Conservation (phyloP, 2,888 invertebrate genomes). For the Caenorhabditis drosophilae region DNA sequence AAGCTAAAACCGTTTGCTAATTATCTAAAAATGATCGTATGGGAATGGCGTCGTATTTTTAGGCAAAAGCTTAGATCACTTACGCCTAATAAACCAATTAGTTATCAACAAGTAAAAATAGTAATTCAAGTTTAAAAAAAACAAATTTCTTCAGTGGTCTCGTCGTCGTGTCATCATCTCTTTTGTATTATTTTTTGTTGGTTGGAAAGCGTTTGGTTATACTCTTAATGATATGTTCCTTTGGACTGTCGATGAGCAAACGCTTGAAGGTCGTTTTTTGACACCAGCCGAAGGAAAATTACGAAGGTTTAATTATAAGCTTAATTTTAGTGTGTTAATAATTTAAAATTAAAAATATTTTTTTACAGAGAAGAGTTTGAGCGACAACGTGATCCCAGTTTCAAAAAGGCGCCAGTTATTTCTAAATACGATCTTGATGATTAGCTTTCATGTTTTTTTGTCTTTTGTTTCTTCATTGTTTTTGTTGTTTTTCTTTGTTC, state of each 20-base stretch:
- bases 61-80: conserved; percentile 54
- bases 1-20: conserved; percentile 73
- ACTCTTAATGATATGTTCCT: conserved; percentile 57
- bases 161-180: conserved; percentile 56
- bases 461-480: conserved; percentile 9
- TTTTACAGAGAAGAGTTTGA: conserved; percentile 43
- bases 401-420: conserved; percentile 17
- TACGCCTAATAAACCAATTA: conserved; percentile 46
- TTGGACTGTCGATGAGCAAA: conserved; percentile 52
- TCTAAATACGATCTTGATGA: conserved; percentile 52
- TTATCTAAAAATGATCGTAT: conserved; percentile 38
- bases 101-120: conserved; percentile 44
- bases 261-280: conserved; percentile 47
- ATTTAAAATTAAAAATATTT: neutral
- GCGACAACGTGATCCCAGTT: conserved; percentile 35
- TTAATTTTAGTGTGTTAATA: neutral
- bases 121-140: neutral
- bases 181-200: conserved; percentile 60
- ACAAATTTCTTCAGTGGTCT: conserved; percentile 42
- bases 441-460: conserved; percentile 23
- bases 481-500: conserved; percentile 13
- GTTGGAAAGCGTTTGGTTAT: conserved; percentile 61
- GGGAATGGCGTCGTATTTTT: conserved; percentile 56
- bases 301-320: conserved; percentile 29
- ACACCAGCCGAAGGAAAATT: conserved; percentile 52